phyloP scores from a whole-genome alignment of 1,140 invertebrate species.

The Arion vulgaris region DNA sequence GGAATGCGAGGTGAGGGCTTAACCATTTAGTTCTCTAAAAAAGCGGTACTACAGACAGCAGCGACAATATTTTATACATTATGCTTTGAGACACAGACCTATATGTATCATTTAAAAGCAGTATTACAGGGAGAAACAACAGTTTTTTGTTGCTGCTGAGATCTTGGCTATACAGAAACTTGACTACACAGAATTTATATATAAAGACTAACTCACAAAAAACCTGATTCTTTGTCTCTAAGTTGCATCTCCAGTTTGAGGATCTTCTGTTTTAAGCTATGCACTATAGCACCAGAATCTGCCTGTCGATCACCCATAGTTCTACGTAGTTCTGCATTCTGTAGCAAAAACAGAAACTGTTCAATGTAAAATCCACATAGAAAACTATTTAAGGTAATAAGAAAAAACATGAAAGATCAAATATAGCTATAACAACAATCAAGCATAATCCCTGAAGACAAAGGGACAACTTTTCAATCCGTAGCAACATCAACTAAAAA shows the following conservation, averaged over 20 bases:
- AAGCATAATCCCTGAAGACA: too few relatives aligned
- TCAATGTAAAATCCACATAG: neutral
- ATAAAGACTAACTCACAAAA: constrained; percentile 60
- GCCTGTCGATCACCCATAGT: constrained; percentile 66
- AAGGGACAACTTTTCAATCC: neutral
- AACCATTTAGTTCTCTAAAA: too few relatives aligned
- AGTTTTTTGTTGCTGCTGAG: too few relatives aligned
- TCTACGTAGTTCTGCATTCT: constrained; percentile 68
- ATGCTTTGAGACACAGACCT: too few relatives aligned
- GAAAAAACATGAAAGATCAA: neutral
- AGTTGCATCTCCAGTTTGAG: constrained; percentile 70
- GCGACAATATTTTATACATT: too few relatives aligned
- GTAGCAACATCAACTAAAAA: neutral
- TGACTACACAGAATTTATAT: too few relatives aligned
- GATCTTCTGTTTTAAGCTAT: constrained; percentile 71
- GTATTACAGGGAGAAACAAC: too few relatives aligned
- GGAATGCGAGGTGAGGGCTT: too few relatives aligned
- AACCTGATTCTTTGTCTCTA: constrained; percentile 66
- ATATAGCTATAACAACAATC: neutral
- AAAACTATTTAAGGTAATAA: neutral
- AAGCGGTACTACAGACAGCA: too few relatives aligned
- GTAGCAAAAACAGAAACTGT: neutral
- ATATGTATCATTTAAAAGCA: too few relatives aligned
- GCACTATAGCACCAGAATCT: constrained; percentile 68
- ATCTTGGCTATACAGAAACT: too few relatives aligned